phyloP scores from a whole-genome alignment of 2,888 invertebrate species.

The Ormyrus labotus region DNA sequence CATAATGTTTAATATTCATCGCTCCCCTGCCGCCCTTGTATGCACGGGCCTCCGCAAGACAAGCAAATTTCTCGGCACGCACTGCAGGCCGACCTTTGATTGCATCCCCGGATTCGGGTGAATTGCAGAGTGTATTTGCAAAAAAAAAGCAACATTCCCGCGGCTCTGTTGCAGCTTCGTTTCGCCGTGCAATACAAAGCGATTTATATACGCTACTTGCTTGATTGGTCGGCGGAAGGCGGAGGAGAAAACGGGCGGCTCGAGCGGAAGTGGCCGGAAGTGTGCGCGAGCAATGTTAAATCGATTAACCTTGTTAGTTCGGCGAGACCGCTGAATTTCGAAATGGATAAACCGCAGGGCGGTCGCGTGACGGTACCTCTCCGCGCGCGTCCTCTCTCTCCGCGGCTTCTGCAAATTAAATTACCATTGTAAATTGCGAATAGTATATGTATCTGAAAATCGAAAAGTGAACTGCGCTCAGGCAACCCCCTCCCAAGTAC shows the following conservation, averaged over 20 bases:
- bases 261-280: conserved; percentile 29
- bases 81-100: too few relatives aligned
- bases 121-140: too few relatives aligned
- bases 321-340: conserved; percentile 48
- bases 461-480: conserved; percentile 20
- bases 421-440: conserved; percentile 56
- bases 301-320: conserved; percentile 58
- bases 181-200: too few relatives aligned
- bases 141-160: not conserved
- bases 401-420: conserved; percentile 52
- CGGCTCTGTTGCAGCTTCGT: too few relatives aligned
- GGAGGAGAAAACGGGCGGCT: conserved; percentile 14
- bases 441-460: conserved; percentile 35
- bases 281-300: conserved; percentile 53
- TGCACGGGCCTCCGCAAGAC: conserved; percentile 16
- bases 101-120: too few relatives aligned
- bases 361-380: conserved; percentile 27
- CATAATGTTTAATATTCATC: conserved; percentile 55
- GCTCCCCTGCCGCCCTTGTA: conserved; percentile 3
- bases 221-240: conserved; percentile 12
- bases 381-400: not conserved
- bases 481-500: not conserved
- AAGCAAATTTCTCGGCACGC: conserved; percentile 10
- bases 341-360: conserved; percentile 56
- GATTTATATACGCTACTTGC: not conserved